Evolutionary conservation across 2,888 invertebrate genomes (phyloP).

Genomic region (Drosophila bunnanda): DNA sequence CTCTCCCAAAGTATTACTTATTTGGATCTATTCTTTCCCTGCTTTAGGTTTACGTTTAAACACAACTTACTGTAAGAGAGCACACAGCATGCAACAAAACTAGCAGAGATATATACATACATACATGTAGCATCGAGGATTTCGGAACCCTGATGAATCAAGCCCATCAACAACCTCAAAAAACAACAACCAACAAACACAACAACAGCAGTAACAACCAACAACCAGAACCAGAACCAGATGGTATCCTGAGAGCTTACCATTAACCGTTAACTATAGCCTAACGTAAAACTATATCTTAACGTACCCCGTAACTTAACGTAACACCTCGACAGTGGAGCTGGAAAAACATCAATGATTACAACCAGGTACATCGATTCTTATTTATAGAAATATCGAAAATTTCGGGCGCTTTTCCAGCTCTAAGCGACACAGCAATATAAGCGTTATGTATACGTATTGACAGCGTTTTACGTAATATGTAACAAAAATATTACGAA

Average conservation of each 20-base stretch:
- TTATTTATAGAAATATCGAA: neutral
- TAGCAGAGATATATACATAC: constrained; percentile 8
- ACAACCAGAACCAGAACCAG: neutral
- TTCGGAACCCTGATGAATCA: constrained; percentile 4
- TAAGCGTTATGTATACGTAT: constrained; percentile 26
- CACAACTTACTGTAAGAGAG: constrained; percentile 43
- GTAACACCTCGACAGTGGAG: neutral
- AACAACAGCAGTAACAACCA: constrained; percentile 7
- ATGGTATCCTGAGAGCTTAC: constrained; percentile 32
- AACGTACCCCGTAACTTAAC: constrained; percentile 8
- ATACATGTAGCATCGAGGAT: neutral
- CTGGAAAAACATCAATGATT: neutral
- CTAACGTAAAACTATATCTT: neutral
- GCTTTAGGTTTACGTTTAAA: constrained; percentile 62
- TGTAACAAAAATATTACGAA: constrained; percentile 2
- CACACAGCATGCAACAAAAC: constrained; percentile 36
- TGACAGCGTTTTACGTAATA: constrained; percentile 24
- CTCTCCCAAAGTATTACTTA: too few relatives aligned
- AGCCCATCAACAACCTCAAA: constrained; percentile 11
- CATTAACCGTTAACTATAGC: constrained; percentile 11
- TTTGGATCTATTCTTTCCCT: neutral
- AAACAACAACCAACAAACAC: neutral
- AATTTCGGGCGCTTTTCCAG: neutral
- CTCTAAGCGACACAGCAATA: neutral
- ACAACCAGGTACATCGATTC: neutral